Conservation (phyloP, 2,888 invertebrate genomes). For the Tenthredo livida region DNA sequence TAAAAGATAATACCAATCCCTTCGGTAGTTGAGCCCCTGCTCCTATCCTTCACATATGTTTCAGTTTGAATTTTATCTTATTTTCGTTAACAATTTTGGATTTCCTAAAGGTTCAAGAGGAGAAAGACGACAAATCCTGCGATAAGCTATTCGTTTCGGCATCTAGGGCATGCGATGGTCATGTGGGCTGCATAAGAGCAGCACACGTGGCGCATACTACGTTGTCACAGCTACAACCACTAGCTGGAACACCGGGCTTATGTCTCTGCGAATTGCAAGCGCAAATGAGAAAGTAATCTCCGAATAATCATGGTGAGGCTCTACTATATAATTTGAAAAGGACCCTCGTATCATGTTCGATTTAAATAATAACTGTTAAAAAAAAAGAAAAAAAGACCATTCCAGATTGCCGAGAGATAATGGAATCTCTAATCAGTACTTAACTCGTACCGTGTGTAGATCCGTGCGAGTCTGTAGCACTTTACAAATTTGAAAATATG, state of each 20-base stretch:
- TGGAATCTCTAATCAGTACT: neutral
- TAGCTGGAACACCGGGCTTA: slow-evolving; percentile 55
- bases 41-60: too few relatives aligned
- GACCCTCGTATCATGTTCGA: slow-evolving; percentile 39
- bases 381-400: neutral
- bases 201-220: slow-evolving; percentile 57
- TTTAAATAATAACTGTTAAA: slow-evolving; percentile 45
- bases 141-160: slow-evolving; percentile 59
- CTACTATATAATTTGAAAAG: slow-evolving; percentile 34
- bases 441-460: slow-evolving; percentile 50
- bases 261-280: slow-evolving; percentile 59
- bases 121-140: slow-evolving; percentile 60
- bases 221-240: slow-evolving; percentile 61
- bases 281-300: slow-evolving; percentile 45
- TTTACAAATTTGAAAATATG: slow-evolving; percentile 36
- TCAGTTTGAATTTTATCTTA: neutral
- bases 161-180: slow-evolving; percentile 62
- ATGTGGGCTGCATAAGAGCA: slow-evolving; percentile 61
- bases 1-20: neutral
- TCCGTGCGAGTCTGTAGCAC: slow-evolving; percentile 37
- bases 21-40: neutral
- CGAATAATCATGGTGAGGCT: slow-evolving; percentile 23
- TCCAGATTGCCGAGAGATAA: slow-evolving; percentile 19
- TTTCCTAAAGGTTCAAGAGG: slow-evolving; percentile 57
- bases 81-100: neutral